Base-by-base conservation (phyloP, 2,888 invertebrate species). In the Acrobasis repandana region DNA sequence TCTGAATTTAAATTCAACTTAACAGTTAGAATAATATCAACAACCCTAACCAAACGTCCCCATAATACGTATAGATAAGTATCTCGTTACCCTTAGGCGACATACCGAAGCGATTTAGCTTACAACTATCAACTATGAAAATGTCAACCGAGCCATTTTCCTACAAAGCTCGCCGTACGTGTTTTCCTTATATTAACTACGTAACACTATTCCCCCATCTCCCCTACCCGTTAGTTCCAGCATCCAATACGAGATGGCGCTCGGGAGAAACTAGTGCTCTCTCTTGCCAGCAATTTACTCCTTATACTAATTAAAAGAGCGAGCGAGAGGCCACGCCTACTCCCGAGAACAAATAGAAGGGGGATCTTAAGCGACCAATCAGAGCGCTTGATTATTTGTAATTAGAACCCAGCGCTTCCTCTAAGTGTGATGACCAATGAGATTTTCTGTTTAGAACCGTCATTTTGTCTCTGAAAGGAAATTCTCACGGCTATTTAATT, bases 281-380 rank as follows among this genome's bases (percentile, higher is more conserved):
- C 92, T 86, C 88, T 86, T 89, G 76, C 88, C 80, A 88, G 83
- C 93, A 93, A 93, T 93, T 93, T 93, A 92, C 92, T 92, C 92
- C 90, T 92, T 90, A 85, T 89, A 91, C 92, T 93, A 93, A 93
- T 93, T 93, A 93, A 93, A 93, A 93, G 89, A 88, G 89, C 83
- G 90, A 89, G 88, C 86, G 86, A 86, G 69, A 77, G 71, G 79
- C 90, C 89, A 84, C 92, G 90, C 91, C 91, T 80, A 79, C 80
- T 67, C 72, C 78, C 73, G 84, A 92, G 91, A 92, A 92, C 92
- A 92, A 92, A 92, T 82, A 90, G 85, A 83, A 82, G 88, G 86
- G 90, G 90, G 85, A 85, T 77, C 73, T 71, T 67, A 52, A 72
- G 74, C 82, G 74, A 70, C 93, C 93, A 93, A 93, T 92, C 78